Evolutionary conservation across 2,888 invertebrate genomes (phyloP).

Genomic region (Pimpla rufipes): DNA sequence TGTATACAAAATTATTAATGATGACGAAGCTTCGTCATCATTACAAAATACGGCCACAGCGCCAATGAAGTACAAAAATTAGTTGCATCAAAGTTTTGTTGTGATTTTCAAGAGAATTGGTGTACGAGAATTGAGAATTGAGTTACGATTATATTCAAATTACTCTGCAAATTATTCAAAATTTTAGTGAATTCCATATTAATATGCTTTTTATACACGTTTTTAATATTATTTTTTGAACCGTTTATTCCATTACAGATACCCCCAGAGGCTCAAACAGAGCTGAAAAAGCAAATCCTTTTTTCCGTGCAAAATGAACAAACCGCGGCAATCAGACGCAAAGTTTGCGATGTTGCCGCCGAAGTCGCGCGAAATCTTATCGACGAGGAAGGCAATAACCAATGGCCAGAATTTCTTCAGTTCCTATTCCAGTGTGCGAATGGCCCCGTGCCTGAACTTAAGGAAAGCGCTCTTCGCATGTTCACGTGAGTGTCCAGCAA

Average conservation of each 20-base stretch:
- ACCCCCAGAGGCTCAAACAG: conserved; percentile 92
- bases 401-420: conserved; percentile 98
- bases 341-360: conserved; percentile 98
- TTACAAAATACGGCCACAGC: no score
- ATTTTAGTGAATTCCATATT: not conserved
- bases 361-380: conserved; percentile 97
- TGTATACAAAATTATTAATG: no score
- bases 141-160: not conserved
- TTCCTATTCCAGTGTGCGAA: conserved; percentile 98
- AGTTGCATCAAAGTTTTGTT: no score
- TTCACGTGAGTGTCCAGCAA: conserved; percentile 90
- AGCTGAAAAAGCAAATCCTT: conserved; percentile 95
- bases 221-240: no score
- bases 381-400: conserved; percentile 97
- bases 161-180: no score
- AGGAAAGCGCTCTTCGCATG: conserved; percentile 97
- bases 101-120: no score
- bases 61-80: no score
- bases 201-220: not conserved
- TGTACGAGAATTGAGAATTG: not conserved
- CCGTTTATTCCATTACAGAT: conserved; percentile 85
- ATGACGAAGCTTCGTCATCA: no score
- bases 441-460: conserved; percentile 92
- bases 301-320: conserved; percentile 94
- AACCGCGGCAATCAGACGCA: conserved; percentile 92